Evolutionary conservation across 1,140 invertebrate genomes (phyloP).

Genomic region (Geopemphigus sp.): DNA sequence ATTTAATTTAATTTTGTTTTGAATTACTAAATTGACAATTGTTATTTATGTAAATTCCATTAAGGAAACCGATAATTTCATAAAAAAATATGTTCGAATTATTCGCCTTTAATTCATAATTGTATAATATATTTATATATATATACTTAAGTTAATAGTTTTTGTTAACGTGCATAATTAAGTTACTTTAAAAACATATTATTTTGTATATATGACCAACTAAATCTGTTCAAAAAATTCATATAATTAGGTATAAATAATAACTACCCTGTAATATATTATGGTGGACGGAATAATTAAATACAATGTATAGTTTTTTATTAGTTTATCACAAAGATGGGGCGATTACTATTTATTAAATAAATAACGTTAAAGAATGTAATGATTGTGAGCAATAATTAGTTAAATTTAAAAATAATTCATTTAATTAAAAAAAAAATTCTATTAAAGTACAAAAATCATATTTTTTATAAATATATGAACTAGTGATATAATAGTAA

Average conservation of each 20-base stretch:
- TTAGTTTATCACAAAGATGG: conserved; percentile 10
- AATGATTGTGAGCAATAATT: background rate
- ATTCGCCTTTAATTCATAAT: too few species aligned
- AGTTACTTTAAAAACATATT: background rate
- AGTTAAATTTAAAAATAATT: too few species aligned
- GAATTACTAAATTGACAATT: too few species aligned
- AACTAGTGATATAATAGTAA: background rate
- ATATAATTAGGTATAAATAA: background rate
- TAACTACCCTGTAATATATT: conserved; percentile 6
- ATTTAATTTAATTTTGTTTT: conserved; percentile 4
- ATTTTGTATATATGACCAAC: background rate
- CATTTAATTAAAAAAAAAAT: too few species aligned
- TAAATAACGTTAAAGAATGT: background rate
- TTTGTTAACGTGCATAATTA: too few species aligned
- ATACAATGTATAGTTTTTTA: background rate
- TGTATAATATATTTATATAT: too few species aligned
- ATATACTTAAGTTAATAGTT: too few species aligned
- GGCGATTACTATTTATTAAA: background rate
- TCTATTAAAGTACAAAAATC: background rate
- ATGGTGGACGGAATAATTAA: conserved; percentile 22
- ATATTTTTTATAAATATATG: background rate
- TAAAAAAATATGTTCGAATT: too few species aligned
- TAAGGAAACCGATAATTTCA: too few species aligned
- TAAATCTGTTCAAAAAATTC: conserved; percentile 22
- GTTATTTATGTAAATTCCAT: too few species aligned